These are phyloP conservation scores for Cancer borealis DNA, from an alignment of 2,888 invertebrate species.

Conservation along the genomic window DNA sequence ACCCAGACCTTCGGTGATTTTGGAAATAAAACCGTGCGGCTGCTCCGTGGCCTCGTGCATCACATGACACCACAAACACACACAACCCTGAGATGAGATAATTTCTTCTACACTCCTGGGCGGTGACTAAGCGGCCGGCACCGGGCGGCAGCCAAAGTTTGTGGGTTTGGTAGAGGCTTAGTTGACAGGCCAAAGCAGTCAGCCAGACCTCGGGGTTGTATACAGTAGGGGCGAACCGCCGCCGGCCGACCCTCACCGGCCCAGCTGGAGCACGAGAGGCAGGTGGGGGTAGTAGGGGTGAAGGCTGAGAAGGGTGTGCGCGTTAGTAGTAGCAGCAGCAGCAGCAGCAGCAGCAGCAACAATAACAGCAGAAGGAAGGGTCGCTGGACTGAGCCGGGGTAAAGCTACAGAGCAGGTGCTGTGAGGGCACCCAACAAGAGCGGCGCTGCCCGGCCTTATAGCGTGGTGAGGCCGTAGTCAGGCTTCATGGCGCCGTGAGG, in stretches of 20 bases:
- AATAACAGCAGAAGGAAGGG: slow-evolving; percentile 47
- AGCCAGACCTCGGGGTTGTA: neutral
- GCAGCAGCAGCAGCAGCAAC: slow-evolving; percentile 45
- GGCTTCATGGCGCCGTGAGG: slow-evolving; percentile 77
- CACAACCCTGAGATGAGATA: slow-evolving; percentile 74
- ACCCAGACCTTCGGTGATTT: slow-evolving; percentile 3
- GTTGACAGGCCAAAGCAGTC: neutral
- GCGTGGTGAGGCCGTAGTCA: slow-evolving; percentile 77
- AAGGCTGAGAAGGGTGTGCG: slow-evolving; percentile 14
- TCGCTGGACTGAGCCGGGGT: slow-evolving; percentile 46
- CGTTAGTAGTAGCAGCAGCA: slow-evolving; percentile 36
- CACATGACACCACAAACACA: slow-evolving; percentile 71
- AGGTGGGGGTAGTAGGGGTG: neutral
- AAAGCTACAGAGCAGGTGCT: slow-evolving; percentile 62
- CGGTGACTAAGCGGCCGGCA: slow-evolving; percentile 29
- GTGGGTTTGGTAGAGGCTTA: neutral
- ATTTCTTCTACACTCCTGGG: slow-evolving; percentile 63
- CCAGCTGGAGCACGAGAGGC: slow-evolving; percentile 14
- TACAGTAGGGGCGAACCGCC: slow-evolving; percentile 23
- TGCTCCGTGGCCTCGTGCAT: slow-evolving; percentile 53
- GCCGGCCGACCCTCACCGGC: neutral
- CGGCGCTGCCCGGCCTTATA: slow-evolving; percentile 72
- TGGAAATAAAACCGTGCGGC: neutral
- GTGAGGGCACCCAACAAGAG: slow-evolving; percentile 28
- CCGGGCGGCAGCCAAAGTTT: neutral